phyloP scores from a whole-genome alignment of 2,888 invertebrate genomes.

The Myopa tessellatipennis region DNA sequence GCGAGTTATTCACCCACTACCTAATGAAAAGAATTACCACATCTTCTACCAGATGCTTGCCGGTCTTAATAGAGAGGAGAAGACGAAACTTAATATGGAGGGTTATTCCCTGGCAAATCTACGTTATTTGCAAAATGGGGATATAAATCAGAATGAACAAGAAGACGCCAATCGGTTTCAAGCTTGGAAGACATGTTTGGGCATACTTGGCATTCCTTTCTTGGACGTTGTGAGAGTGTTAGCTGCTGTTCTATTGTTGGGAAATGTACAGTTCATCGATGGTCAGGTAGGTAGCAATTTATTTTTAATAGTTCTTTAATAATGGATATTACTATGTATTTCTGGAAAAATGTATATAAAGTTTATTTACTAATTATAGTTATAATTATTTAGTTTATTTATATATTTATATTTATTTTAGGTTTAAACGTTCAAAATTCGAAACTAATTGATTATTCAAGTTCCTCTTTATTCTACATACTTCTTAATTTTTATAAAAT shows the following conservation, averaged over 20 bases:
- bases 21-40: slow-evolving; percentile 94
- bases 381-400: neutral
- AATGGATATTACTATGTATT: no score
- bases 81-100: slow-evolving; percentile 87
- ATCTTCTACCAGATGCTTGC: slow-evolving; percentile 97
- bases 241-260: slow-evolving; percentile 89
- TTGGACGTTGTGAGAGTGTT: slow-evolving; percentile 92
- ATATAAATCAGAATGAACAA: slow-evolving; percentile 77
- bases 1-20: slow-evolving; percentile 85
- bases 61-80: slow-evolving; percentile 87
- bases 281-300: slow-evolving; percentile 70
- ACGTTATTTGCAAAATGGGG: slow-evolving; percentile 82
- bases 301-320: no score
- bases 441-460: no score
- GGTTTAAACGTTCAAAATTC: no score
- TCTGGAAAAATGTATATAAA: no score
- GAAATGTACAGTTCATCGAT: slow-evolving; percentile 91
- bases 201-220: slow-evolving; percentile 92
- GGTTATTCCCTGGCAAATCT: slow-evolving; percentile 86
- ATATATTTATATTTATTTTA: no score
- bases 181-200: slow-evolving; percentile 92
- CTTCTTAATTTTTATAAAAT: no score
- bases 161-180: slow-evolving; percentile 84
- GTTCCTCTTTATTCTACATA: no score
- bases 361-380: neutral